Evolutionary conservation across 2,888 invertebrate species (phyloP).

Genomic region (Siphlonurus alternatus): DNA sequence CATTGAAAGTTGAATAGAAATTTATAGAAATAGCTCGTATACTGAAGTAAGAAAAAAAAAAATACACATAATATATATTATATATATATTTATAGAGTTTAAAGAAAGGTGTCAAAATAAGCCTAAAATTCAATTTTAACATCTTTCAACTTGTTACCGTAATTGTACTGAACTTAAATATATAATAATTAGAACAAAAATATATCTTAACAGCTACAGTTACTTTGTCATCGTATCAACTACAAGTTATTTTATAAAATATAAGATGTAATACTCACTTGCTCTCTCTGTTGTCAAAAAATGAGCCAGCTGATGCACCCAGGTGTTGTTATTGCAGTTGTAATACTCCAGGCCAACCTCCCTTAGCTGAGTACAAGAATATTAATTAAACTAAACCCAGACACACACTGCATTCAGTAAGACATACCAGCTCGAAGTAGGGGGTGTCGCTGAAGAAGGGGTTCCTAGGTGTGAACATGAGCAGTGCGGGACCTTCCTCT

Average conservation of each 20-base stretch:
- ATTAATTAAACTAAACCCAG: not conserved
- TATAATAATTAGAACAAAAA: too few species aligned
- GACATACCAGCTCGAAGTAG: conserved; percentile 49
- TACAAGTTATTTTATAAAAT: not conserved
- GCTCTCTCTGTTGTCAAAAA: conserved; percentile 18
- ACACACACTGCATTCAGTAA: conserved; percentile 10
- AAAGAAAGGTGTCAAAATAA: too few species aligned
- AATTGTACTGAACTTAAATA: too few species aligned
- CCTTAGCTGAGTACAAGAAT: conserved; percentile 36
- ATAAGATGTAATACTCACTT: not conserved
- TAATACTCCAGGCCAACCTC: conserved; percentile 57
- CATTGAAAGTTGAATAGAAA: too few species aligned
- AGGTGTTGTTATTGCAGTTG: conserved; percentile 40
- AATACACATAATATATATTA: too few species aligned
- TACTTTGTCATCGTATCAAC: too few species aligned
- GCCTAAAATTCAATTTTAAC: too few species aligned
- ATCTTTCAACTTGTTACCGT: too few species aligned
- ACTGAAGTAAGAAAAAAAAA: too few species aligned
- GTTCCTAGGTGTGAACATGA: conserved; percentile 63
- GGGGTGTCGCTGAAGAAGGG: conserved; percentile 46
- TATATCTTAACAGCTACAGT: too few species aligned
- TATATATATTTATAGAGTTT: too few species aligned
- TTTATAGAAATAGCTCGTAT: too few species aligned
- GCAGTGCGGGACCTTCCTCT: conserved; percentile 49
- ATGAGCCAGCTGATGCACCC: conserved; percentile 29